Conservation (phyloP, 2,113 vertebrate genomes). For the Rattus rattus region DNA sequence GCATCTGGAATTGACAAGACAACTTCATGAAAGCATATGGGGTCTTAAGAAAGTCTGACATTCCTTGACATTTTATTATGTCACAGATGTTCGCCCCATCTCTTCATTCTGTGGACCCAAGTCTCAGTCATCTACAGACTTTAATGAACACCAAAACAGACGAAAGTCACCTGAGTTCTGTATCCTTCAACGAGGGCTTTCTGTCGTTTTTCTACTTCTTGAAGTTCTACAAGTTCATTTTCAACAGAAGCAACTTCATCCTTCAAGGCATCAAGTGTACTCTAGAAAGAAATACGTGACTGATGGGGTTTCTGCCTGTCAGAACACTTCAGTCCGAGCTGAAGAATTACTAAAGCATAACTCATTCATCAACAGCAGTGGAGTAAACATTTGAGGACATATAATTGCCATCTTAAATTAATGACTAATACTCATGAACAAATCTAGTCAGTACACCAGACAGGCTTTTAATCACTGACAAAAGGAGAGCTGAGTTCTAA, state of each 20-base stretch:
- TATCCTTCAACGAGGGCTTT: conserved; percentile 84
- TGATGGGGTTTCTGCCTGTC: conserved; percentile 30
- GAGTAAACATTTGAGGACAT: background rate
- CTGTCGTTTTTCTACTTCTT: conserved; percentile 85
- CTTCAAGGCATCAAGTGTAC: conserved; percentile 84
- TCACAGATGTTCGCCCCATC: background rate
- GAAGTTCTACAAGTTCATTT: conserved; percentile 86
- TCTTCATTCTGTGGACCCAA: conserved; percentile 53
- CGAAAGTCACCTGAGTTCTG: conserved; percentile 87
- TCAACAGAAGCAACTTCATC: conserved; percentile 83
- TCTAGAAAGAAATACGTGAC: conserved; percentile 82
- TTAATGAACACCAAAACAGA: conserved; percentile 49
- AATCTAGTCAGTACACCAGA: conserved; percentile 1
- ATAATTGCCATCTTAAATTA: conserved; percentile 42
- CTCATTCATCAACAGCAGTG: conserved; percentile 22
- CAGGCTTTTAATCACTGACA: conserved; percentile 13
- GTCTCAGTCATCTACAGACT: background rate
- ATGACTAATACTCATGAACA: background rate
- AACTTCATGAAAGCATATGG: conserved; percentile 13
- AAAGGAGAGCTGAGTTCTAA: background rate
- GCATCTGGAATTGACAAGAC: conserved; percentile 17
- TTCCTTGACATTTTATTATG: background rate
- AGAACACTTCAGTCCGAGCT: background rate
- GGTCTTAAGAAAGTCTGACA: background rate
- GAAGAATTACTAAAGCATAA: background rate